Conservation (phyloP, 1,140 invertebrate species). For the Caenorhabditis latens region DNA sequence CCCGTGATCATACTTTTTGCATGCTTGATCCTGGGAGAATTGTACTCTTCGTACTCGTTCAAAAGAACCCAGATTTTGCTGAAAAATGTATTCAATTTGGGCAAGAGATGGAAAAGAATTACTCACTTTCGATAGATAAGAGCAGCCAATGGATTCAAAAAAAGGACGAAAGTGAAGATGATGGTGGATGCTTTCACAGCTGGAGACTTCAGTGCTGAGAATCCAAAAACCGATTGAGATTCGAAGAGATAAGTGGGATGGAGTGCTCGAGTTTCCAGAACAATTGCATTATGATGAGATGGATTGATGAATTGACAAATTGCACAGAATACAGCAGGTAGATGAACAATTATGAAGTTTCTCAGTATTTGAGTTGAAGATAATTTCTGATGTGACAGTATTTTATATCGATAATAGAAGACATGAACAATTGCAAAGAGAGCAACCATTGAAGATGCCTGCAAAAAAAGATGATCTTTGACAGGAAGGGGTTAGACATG, state of each 20-base stretch:
- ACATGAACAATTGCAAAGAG: conserved; percentile 46
- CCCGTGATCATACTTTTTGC: conserved; percentile 49
- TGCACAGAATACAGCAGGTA: conserved; percentile 29
- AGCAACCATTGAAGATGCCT: conserved; percentile 41
- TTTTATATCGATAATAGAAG: conserved; percentile 39
- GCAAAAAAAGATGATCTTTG: conserved; percentile 2
- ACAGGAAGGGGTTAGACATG: not conserved
- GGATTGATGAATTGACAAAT: conserved; percentile 30
- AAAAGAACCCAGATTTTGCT: conserved; percentile 33
- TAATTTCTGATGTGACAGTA: conserved; percentile 18
- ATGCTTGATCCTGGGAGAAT: conserved; percentile 33
- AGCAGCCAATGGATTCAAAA: conserved; percentile 17
- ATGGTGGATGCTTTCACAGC: conserved; percentile 2
- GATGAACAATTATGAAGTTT: conserved; percentile 30
- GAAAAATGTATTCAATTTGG: not conserved
- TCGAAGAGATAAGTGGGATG: conserved; percentile 24
- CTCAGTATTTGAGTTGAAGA: not conserved
- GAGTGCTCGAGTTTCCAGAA: conserved; percentile 18
- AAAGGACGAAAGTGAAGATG: conserved; percentile 7
- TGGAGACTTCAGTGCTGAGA: conserved; percentile 12
- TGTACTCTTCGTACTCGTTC: conserved; percentile 38
- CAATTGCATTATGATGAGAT: conserved; percentile 42
- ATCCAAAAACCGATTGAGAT: not conserved
- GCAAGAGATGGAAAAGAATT: not conserved
- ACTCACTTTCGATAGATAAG: conserved; percentile 28